Evolutionary conservation across 2,113 vertebrate genomes (phyloP), one percentile per base, ranked within the genome.

Genomic region (Sturnus vulgaris): DNA sequence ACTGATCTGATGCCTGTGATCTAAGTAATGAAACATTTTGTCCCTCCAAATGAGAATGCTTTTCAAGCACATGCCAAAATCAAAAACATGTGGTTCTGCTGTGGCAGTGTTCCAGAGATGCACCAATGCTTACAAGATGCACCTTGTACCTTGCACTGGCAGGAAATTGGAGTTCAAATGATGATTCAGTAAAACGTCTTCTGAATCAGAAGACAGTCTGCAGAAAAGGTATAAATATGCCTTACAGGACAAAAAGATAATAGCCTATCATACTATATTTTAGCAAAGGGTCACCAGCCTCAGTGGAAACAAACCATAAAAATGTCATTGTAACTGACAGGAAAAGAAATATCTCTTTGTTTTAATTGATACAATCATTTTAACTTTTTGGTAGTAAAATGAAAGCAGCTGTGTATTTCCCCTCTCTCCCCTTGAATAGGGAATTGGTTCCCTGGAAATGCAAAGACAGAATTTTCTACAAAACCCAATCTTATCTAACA

Each of bases 21-120:
- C 56, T 63, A 88, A 92, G 80, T 70, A 92, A 92, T 56, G n/a
- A 86, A 80, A 86, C 19, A n/a, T 66, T 86, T 88, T 78, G 64
- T 93, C 73, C n/a, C 52, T 89, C 52, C 33, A 66, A 73, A 81
- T 1, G 1, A 49, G 20, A 70, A 75, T 42, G 35, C 20, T 91
- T 88, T 86, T 89, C 50, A 75, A 75, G 65, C 49, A 68, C 40
- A n/a, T 57, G 52, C 56, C 28, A 79, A 69, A 82, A 80, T 69
- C 9, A 68, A 80, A 76, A 50, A 15, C 3, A 3, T 13, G 40
- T 72, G 68, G 55, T 80, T 28, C 21, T 72, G 25, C 30, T 55
- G 19, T 88, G 82, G 50, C 71, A 81, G 9, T 12, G 25, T 75
- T 91, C 86, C 95, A 92, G 73, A 44, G 16, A 55, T 56, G 30